These are phyloP conservation scores for Microchrysa polita DNA, from an alignment of 2,888 invertebrate species.

Conservation along the genomic window DNA sequence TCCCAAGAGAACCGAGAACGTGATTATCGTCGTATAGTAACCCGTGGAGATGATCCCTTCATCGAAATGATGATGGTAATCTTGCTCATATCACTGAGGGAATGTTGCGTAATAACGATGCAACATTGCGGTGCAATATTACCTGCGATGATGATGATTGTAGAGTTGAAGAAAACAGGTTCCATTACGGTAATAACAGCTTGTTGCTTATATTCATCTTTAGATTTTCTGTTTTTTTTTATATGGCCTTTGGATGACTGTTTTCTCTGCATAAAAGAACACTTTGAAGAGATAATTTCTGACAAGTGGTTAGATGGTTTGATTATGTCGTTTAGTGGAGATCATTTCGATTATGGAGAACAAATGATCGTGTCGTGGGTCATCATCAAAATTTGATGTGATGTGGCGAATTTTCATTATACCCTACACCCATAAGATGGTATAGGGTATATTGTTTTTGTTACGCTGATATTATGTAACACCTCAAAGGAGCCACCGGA, in stretches of 20 bases:
- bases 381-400: too few relatives aligned
- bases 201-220: conserved; percentile 2
- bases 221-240: not conserved
- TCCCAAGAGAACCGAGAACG: not conserved
- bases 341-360: too few relatives aligned
- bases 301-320: not conserved
- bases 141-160: not conserved
- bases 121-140: conserved; percentile 13
- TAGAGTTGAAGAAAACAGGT: not conserved
- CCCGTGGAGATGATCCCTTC: not conserved
- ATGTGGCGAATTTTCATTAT: too few relatives aligned
- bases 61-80: conserved; percentile 3
- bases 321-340: conserved; percentile 19
- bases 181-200: conserved; percentile 14
- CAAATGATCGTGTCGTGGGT: too few relatives aligned
- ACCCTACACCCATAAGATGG: too few relatives aligned
- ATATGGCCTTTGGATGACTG: too few relatives aligned
- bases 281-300: conserved; percentile 4
- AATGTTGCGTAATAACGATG: conserved; percentile 34
- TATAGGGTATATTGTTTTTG: too few relatives aligned
- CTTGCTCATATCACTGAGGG: not conserved
- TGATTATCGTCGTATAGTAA: not conserved
- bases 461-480: too few relatives aligned
- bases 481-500: too few relatives aligned
- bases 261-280: not conserved